phyloP scores from a whole-genome alignment of 2,113 vertebrate genomes.

The Pelusios castaneus region DNA sequence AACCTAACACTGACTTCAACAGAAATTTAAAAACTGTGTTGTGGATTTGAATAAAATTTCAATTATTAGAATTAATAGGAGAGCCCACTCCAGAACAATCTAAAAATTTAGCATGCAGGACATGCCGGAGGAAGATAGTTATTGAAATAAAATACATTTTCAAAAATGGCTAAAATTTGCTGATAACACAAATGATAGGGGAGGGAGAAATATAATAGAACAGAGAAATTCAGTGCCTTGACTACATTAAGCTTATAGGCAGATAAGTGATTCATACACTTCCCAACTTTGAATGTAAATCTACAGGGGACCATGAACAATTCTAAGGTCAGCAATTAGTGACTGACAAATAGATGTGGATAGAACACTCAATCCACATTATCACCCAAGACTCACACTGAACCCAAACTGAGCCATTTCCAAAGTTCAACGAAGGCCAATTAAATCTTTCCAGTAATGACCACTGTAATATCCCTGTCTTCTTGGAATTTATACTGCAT shows the following conservation, averaged over 20 bases:
- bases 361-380: neutral
- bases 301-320: neutral
- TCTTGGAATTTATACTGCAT: neutral
- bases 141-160: slow-evolving; percentile 27
- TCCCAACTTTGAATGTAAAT: neutral
- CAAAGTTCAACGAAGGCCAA: neutral
- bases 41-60: slow-evolving; percentile 14
- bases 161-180: slow-evolving; percentile 22
- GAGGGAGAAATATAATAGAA: neutral
- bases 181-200: neutral
- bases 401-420: neutral
- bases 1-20: slow-evolving; percentile 18
- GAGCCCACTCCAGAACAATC: neutral
- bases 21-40: slow-evolving; percentile 12
- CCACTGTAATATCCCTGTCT: neutral
- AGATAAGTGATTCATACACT: neutral
- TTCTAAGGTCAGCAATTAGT: neutral
- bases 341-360: neutral
- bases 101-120: neutral
- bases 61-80: slow-evolving; percentile 49
- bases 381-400: neutral
- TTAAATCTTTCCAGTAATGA: neutral
- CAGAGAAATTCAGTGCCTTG: neutral
- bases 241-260: neutral
- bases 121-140: slow-evolving; percentile 8